Conservation (phyloP, 2,797 vertebrate species). For the Phoeniculus purpureus region DNA sequence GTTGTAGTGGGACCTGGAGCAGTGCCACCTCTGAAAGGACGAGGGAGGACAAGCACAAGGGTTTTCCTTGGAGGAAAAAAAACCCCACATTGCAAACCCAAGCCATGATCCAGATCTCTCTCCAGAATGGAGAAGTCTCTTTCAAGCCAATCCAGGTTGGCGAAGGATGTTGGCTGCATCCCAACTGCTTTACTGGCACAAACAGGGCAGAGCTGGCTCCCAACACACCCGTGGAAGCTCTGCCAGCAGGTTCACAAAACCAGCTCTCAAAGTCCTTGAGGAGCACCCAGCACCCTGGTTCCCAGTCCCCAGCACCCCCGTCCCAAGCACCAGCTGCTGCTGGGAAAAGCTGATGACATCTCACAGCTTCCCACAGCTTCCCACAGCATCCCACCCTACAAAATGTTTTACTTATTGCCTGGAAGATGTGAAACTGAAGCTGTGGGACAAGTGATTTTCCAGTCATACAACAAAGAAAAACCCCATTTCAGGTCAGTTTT, state of each 20-base stretch:
- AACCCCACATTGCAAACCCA: not conserved
- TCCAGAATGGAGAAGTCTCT: not conserved
- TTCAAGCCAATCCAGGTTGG: not conserved
- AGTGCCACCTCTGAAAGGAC: fast-evolving
- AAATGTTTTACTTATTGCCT: not conserved
- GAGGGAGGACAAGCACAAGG: not conserved
- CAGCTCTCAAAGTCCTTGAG: not conserved
- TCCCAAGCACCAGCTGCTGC: not conserved
- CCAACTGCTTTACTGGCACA: not conserved
- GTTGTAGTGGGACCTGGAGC: not conserved
- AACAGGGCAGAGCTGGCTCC: not conserved
- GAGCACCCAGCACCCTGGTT: not conserved
- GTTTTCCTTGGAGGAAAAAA: not conserved
- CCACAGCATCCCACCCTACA: not conserved
- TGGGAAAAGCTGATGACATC: not conserved
- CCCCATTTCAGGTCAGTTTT: not conserved
- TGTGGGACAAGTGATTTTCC: not conserved
- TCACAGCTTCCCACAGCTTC: not conserved
- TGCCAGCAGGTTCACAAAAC: not conserved
- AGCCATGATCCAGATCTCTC: not conserved
- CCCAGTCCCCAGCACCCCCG: not conserved
- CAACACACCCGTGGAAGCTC: not conserved
- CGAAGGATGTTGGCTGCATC: not conserved
- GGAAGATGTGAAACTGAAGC: not conserved
- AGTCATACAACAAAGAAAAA: not conserved